Conservation (phyloP, 2,797 vertebrate genomes). For the Coregonus sp. region DNA sequence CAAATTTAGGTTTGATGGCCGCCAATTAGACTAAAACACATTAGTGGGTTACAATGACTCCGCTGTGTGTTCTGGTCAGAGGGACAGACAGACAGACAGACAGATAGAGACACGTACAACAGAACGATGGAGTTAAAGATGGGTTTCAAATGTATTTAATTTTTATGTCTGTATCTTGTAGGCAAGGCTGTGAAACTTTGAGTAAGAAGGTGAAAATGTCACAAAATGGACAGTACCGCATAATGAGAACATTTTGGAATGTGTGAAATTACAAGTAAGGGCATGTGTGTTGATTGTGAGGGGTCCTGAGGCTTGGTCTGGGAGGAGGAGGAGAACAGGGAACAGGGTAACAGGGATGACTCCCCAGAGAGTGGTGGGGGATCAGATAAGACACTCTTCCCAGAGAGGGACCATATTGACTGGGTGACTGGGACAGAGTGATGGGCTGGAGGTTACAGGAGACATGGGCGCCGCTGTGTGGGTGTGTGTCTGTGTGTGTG, state of each 20-base stretch:
- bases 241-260: background rate
- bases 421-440: constrained; percentile 49
- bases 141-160: background rate
- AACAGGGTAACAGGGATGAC: background rate
- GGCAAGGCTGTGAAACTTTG: too few species aligned
- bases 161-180: background rate
- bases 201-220: background rate
- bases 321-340: constrained; percentile 6
- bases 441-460: constrained; percentile 26
- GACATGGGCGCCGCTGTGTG: background rate
- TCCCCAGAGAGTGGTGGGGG: constrained; percentile 9
- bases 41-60: constrained; percentile 40
- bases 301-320: constrained; percentile 6
- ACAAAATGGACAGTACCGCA: background rate
- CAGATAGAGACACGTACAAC: background rate
- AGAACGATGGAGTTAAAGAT: background rate
- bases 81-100: too few species aligned
- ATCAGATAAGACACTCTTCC: constrained; percentile 16
- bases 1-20: constrained; percentile 74
- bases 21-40: constrained; percentile 39
- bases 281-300: background rate
- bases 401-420: constrained; percentile 63
- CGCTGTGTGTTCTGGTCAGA: background rate
- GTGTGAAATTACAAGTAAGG: background rate
- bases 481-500: background rate